Evolutionary conservation across 1,140 invertebrate genomes (phyloP).

Genomic region (Brachionus angularis): DNA sequence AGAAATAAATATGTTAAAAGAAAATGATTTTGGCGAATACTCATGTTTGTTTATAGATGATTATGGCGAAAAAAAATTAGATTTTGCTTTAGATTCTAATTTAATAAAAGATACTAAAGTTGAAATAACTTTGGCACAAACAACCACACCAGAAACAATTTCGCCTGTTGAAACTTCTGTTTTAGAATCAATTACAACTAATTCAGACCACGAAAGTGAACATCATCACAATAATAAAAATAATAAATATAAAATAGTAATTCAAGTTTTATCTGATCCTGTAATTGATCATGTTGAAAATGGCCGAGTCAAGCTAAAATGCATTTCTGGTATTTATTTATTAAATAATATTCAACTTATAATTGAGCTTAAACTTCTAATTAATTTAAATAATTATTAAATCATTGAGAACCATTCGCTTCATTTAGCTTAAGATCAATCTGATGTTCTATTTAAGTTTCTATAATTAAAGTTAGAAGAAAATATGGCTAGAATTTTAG

Average conservation of each 20-base stretch:
- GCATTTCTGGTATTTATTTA: conserved; percentile 35
- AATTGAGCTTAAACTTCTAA: too few species aligned
- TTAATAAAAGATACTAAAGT: neutral
- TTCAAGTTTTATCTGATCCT: conserved; percentile 35
- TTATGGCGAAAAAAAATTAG: conserved; percentile 11
- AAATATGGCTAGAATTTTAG: too few species aligned
- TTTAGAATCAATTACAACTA: too few species aligned
- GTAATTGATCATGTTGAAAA: conserved; percentile 22
- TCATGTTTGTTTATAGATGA: conserved; percentile 23
- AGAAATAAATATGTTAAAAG: neutral
- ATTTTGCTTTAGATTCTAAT: neutral
- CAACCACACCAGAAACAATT: neutral
- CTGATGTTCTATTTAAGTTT: neutral
- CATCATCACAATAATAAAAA: too few species aligned
- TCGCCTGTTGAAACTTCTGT: too few species aligned
- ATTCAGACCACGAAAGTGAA: too few species aligned
- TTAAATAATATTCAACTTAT: neutral
- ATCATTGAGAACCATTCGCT: neutral
- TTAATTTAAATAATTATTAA: too few species aligned
- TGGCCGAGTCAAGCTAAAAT: conserved; percentile 9
- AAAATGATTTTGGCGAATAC: conserved; percentile 14
- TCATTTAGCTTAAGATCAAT: neutral
- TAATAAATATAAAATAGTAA: neutral
- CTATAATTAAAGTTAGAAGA: neutral
- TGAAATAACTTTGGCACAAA: neutral